phyloP scores from a whole-genome alignment of 2,797 vertebrate species.

The Galaxias olidus region DNA sequence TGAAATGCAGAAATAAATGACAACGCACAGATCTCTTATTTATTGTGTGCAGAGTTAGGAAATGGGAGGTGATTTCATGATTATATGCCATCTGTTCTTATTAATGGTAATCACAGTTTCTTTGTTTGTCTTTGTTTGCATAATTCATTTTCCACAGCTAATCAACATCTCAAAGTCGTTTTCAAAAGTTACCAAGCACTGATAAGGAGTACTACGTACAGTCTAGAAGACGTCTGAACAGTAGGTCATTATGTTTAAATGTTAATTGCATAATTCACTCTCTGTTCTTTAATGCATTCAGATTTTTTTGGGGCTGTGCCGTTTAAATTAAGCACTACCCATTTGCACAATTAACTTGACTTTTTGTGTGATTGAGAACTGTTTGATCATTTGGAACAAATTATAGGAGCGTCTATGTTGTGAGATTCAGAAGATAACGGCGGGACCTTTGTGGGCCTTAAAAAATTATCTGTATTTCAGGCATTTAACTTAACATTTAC shows the following conservation, averaged over 20 bases:
- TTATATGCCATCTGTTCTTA: constrained; percentile 55
- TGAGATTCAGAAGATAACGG: background rate
- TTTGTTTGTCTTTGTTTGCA: constrained; percentile 14
- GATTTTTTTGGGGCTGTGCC: no score
- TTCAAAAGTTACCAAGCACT: no score
- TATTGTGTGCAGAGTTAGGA: constrained; percentile 32
- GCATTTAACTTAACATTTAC: constrained; percentile 35
- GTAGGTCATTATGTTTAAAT: no score
- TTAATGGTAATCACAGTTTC: constrained; percentile 40
- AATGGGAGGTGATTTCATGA: constrained; percentile 54
- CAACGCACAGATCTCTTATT: constrained; percentile 35
- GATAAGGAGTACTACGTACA: no score
- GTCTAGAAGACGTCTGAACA: no score
- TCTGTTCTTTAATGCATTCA: no score
- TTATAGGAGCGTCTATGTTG: background rate
- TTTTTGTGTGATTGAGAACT: background rate
- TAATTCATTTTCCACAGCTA: background rate
- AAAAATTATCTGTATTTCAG: constrained; percentile 27
- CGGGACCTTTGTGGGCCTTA: background rate
- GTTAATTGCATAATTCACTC: no score
- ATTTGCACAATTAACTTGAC: no score
- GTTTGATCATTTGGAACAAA: background rate
- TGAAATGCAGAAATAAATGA: constrained; percentile 33
- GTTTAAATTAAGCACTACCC: no score
- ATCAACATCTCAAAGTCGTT: no score